Percentiles rank a stretch among this genome's conserved stretches.
phyloP scores from a whole-genome alignment of 2,888 invertebrate genomes.

The Xylocampa areola region DNA sequence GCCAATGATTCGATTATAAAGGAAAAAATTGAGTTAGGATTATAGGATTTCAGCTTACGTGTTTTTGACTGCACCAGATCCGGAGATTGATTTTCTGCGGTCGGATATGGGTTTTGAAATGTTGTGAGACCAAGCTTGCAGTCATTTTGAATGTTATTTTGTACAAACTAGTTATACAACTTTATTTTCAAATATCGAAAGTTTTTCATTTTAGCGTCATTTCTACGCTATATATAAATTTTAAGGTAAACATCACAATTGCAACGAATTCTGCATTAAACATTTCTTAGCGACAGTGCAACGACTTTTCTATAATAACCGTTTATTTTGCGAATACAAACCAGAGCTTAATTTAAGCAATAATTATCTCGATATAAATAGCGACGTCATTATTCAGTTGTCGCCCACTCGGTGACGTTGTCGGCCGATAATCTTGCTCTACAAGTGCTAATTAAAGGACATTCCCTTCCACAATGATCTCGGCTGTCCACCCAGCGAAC shows the following conservation, averaged over 20 bases:
- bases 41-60: too few relatives aligned
- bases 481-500: conserved; percentile 76
- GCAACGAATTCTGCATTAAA: conserved; percentile 6
- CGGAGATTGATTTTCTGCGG: too few relatives aligned
- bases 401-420: conserved; percentile 74
- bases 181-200: too few relatives aligned
- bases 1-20: too few relatives aligned
- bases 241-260: conserved; percentile 6
- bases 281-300: conserved; percentile 16
- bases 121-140: too few relatives aligned
- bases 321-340: conserved; percentile 36
- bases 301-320: conserved; percentile 14
- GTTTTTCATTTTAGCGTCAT: neutral
- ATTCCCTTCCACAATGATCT: conserved; percentile 83
- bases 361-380: conserved; percentile 68
- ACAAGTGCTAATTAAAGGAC: conserved; percentile 87
- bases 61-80: too few relatives aligned
- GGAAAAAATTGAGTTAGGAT: too few relatives aligned
- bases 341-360: conserved; percentile 57
- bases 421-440: conserved; percentile 82
- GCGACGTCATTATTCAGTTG: conserved; percentile 84
- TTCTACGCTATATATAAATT: neutral
- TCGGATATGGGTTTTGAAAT: too few relatives aligned
- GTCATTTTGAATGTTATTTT: too few relatives aligned
- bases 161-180: too few relatives aligned